These are phyloP conservation scores for Sebastiscus tertius DNA, from an alignment of 2,797 vertebrate genomes.

Conservation along the genomic window DNA sequence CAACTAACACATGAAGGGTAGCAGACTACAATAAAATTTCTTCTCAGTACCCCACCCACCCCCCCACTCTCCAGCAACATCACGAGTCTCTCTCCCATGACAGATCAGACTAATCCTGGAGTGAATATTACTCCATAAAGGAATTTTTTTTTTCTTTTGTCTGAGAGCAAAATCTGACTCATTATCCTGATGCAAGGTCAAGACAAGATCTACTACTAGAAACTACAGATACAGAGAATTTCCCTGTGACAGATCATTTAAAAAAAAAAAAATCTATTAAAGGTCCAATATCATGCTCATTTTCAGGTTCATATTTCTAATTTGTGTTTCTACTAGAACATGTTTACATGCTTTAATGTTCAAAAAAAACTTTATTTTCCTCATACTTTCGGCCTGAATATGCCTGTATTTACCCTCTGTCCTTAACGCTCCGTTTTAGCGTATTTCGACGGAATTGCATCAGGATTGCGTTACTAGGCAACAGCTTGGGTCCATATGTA, in stretches of 20 bases:
- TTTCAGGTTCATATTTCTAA: rapidly evolving
- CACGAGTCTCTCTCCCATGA: slow-evolving; percentile 62
- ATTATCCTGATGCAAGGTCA: not conserved
- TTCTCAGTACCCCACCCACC: not conserved
- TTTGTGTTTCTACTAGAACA: too few species aligned
- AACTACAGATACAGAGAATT: not conserved
- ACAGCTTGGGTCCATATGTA: too few species aligned
- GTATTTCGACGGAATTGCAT: too few species aligned
- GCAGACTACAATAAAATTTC: not conserved
- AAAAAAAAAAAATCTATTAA: too few species aligned
- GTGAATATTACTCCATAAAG: not conserved
- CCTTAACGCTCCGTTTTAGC: too few species aligned
- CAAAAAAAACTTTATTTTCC: too few species aligned
- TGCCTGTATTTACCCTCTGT: too few species aligned
- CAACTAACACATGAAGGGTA: not conserved
- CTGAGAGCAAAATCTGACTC: not conserved
- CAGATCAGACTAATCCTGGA: slow-evolving; percentile 28
- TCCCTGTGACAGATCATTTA: too few species aligned
- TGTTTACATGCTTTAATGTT: too few species aligned
- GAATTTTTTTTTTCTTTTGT: not conserved
- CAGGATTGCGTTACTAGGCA: too few species aligned
- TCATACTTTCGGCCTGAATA: too few species aligned
- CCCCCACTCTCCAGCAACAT: not conserved
- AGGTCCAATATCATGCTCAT: too few species aligned
- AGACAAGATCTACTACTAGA: not conserved